phyloP scores from a whole-genome alignment of 1,140 invertebrate species.

The Chionoecetes opilio region DNA sequence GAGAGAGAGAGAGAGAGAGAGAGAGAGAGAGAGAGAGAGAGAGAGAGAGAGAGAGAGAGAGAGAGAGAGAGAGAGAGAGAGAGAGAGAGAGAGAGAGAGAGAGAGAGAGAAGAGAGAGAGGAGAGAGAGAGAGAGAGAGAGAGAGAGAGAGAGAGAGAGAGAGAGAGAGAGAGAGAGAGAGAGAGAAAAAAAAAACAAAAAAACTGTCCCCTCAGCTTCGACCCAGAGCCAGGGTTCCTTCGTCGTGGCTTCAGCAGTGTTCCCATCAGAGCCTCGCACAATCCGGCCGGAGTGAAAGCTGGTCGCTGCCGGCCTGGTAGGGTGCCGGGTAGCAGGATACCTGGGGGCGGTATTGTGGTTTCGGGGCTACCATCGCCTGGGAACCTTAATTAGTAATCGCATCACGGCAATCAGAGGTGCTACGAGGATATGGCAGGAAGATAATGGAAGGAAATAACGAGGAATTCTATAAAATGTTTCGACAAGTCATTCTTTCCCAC shows the following conservation, averaged over 20 bases:
- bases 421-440: neutral
- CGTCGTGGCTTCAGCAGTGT: neutral
- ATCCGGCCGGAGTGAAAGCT: neutral
- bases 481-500: too few relatives aligned
- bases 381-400: neutral
- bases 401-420: neutral
- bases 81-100: slow-evolving; percentile 55
- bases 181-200: neutral
- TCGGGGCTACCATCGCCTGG: neutral
- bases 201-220: neutral
- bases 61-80: slow-evolving; percentile 58
- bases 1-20: slow-evolving; percentile 62
- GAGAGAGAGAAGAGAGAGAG: neutral
- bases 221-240: neutral
- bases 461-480: too few relatives aligned
- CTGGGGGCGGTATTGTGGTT: neutral
- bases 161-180: too few relatives aligned
- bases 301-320: neutral
- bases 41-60: slow-evolving; percentile 60
- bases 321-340: neutral
- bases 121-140: too few relatives aligned
- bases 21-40: slow-evolving; percentile 62
- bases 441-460: neutral
- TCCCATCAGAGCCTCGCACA: neutral
- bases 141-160: too few relatives aligned